Conservation (phyloP, 2,888 invertebrate species). For the Pyrgus malvae region DNA sequence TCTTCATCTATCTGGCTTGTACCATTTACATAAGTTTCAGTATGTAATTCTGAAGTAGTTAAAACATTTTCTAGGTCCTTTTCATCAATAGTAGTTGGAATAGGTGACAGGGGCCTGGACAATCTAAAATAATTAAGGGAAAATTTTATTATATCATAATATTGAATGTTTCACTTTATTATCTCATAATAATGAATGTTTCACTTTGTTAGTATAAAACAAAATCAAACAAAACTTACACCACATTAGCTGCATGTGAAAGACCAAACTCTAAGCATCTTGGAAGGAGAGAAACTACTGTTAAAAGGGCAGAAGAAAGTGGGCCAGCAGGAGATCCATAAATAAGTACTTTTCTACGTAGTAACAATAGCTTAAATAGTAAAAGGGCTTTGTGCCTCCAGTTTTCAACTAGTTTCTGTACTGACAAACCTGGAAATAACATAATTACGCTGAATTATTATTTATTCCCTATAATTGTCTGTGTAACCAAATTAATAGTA, state of each 20-base stretch:
- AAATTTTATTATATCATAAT: constrained; percentile 1
- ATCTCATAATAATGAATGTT: too few species aligned
- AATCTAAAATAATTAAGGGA: constrained; percentile 60
- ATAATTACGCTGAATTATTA: background rate
- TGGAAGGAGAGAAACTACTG: constrained; percentile 94
- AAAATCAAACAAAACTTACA: too few species aligned
- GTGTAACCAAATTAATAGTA: too few species aligned
- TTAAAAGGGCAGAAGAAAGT: constrained; percentile 92
- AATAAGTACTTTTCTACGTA: constrained; percentile 94
- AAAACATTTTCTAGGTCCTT: constrained; percentile 47
- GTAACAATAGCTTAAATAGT: constrained; percentile 94
- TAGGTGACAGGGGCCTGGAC: constrained; percentile 68
- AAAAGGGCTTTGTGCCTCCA: constrained; percentile 96
- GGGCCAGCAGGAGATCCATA: constrained; percentile 96
- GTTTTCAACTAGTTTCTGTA: constrained; percentile 88
- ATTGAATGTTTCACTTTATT: too few species aligned
- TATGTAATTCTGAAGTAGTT: constrained; percentile 42
- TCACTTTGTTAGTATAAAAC: too few species aligned
- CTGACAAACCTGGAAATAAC: constrained; percentile 86
- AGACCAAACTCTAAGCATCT: constrained; percentile 93
- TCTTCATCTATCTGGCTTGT: constrained; percentile 53
- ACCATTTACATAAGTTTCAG: constrained; percentile 57
- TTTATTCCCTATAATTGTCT: background rate
- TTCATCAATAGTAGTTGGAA: constrained; percentile 44
- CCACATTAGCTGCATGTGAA: constrained; percentile 90